phyloP scores from a whole-genome alignment of 2,888 invertebrate genomes.

The Penaeus monodon region DNA sequence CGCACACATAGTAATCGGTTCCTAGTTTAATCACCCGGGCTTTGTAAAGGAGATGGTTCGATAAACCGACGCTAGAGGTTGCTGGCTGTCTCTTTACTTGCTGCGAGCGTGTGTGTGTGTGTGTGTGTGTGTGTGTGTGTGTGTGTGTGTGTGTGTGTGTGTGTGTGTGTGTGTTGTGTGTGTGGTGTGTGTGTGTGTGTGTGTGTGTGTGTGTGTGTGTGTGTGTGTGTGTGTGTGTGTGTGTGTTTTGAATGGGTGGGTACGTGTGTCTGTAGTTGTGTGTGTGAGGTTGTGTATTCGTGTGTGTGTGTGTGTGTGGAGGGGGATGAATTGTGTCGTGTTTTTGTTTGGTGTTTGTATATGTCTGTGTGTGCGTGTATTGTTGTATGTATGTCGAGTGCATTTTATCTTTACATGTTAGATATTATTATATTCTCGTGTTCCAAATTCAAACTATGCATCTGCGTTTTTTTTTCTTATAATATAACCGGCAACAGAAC shows the following conservation, averaged over 20 bases:
- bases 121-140: background rate
- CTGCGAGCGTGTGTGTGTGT: slow-evolving; percentile 2
- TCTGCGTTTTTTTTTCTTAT: too few species aligned
- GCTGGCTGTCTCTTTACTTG: background rate
- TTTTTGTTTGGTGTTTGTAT: background rate
- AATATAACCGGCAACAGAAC: too few species aligned
- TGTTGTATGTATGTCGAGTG: background rate
- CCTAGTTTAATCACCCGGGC: too few species aligned
- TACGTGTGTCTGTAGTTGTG: too few species aligned
- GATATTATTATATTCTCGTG: too few species aligned
- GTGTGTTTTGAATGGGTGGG: too few species aligned
- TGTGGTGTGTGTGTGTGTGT: background rate
- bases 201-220: background rate
- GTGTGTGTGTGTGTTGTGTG: background rate
- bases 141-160: slow-evolving; percentile 15
- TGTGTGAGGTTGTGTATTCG: background rate
- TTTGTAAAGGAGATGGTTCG: too few species aligned
- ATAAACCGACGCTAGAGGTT: background rate
- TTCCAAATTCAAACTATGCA: too few species aligned
- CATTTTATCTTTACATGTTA: background rate
- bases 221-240: too few species aligned
- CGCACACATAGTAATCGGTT: too few species aligned
- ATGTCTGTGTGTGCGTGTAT: background rate
- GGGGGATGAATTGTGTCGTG: background rate
- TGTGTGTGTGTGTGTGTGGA: background rate